Evolutionary conservation across 92 coral and sea anemone species (phyloP), one percentile per base, ranked within the genome.

Genomic region (Meandrina meandrites): DNA sequence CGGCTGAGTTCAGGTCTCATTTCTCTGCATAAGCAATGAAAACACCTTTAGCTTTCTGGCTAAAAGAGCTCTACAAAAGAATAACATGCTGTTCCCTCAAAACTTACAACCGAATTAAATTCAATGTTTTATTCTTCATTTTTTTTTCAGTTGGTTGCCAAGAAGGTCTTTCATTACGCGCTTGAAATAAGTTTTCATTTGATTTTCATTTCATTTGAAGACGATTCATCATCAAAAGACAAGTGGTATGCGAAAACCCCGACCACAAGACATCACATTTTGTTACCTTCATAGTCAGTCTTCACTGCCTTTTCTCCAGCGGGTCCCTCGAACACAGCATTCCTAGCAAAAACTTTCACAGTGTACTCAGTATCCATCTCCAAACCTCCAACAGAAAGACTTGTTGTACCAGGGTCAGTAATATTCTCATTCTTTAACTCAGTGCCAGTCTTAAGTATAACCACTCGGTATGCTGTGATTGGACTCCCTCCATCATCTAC

Each of bases 401-500:
- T 57, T 19, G 64, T 57, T 57, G 64, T 19, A 57, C 64, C 27
- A 17, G 64, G 64, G 8, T 19, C 64, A 4, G 64, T 57, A 18
- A 57, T 5, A 19, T 57, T 57, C 5, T 3, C 64, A 19, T 57
- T 57, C 64, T 57, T 57, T 57, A 57, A 2, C 64, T 57, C 64
- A 57, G n/a, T 19, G 24, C 64, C 8, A 57, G 24, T 24, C 64
- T 57, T 57, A 17, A 19, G 27, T 57, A 57, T 57, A 0, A 57
- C 64, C n/a, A 57, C 64, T 19, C 64, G 64, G 64, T 57, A 57
- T 15, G 64, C 64, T 57, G 64, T 57, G 27, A 57, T 19, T 13
- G 81, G 66, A 51, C 81, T 78, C 22, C 81, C 81, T 22, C 81
- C 81, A 50, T 78, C 66, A 51, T 78, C 80, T 0, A 36, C 45